Conservation (phyloP, 2,113 vertebrate species). For the Ramphastos sulfuratus region DNA sequence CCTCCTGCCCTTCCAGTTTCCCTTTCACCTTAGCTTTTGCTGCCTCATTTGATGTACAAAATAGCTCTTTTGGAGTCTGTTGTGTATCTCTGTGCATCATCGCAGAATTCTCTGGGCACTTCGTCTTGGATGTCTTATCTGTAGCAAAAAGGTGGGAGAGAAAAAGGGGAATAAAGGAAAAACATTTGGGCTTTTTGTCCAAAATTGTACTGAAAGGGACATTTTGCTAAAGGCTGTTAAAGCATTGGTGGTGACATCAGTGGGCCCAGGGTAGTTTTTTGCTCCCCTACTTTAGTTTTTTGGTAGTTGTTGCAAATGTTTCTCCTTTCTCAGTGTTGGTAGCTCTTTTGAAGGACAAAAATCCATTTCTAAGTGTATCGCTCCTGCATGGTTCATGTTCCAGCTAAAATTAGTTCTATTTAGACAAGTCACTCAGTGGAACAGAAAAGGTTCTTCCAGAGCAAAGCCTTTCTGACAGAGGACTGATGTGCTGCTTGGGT, state of each 20-base stretch:
- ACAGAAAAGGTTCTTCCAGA: background rate
- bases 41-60: background rate
- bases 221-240: background rate
- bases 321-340: background rate
- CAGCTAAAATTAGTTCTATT: background rate
- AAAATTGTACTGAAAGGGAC: background rate
- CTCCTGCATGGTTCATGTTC: background rate
- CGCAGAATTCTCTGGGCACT: rapidly evolving
- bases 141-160: background rate
- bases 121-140: background rate
- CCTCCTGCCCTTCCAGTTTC: background rate
- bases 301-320: background rate
- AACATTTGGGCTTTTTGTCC: background rate
- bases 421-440: background rate
- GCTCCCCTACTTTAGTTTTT: background rate
- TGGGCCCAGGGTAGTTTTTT: background rate
- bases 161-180: background rate
- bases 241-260: rapidly evolving
- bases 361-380: background rate
- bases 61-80: background rate
- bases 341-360: background rate
- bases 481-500: background rate
- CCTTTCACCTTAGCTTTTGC: background rate
- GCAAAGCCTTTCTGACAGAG: background rate
- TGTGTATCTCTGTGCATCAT: background rate